Evolutionary conservation across 2,888 invertebrate genomes (phyloP).

Genomic region (Clusia tigrina): DNA sequence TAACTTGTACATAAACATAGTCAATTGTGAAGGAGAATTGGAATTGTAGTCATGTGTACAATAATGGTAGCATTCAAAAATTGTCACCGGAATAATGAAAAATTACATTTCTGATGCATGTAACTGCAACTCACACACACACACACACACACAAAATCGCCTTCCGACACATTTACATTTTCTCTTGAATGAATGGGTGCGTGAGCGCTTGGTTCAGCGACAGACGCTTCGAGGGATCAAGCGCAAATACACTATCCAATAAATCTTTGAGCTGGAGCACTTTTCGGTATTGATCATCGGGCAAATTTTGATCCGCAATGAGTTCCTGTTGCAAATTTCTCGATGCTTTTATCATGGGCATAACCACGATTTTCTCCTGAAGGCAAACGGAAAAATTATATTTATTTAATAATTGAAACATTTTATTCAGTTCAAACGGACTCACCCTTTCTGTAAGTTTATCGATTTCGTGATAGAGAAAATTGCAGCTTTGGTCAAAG

Average conservation of each 20-base stretch:
- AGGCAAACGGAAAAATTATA: conserved; percentile 19
- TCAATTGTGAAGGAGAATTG: too few relatives aligned
- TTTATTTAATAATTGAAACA: neutral
- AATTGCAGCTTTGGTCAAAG: conserved; percentile 95
- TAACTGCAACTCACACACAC: neutral
- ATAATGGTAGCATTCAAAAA: neutral
- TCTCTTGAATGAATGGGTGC: conserved; percentile 96
- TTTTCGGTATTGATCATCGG: conserved; percentile 88
- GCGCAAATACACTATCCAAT: conserved; percentile 87
- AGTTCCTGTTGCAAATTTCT: conserved; percentile 89
- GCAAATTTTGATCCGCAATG: conserved; percentile 86
- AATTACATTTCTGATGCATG: conserved; percentile 44
- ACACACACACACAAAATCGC: conserved; percentile 10
- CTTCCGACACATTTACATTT: conserved; percentile 68
- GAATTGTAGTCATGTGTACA: too few relatives aligned
- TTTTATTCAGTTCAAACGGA: conserved; percentile 40
- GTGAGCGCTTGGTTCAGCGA: conserved; percentile 93
- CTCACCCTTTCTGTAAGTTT: conserved; percentile 97
- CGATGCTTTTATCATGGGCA: conserved; percentile 86
- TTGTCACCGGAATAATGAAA: conserved; percentile 26
- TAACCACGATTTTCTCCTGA: conserved; percentile 97
- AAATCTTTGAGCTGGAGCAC: conserved; percentile 91
- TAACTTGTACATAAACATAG: too few relatives aligned
- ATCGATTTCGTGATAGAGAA: conserved; percentile 96
- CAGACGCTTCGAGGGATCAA: conserved; percentile 91